Percentiles rank a stretch among this genome's conserved stretches.
Conservation (phyloP, 2,113 vertebrate genomes). For the Symphodus melops region DNA sequence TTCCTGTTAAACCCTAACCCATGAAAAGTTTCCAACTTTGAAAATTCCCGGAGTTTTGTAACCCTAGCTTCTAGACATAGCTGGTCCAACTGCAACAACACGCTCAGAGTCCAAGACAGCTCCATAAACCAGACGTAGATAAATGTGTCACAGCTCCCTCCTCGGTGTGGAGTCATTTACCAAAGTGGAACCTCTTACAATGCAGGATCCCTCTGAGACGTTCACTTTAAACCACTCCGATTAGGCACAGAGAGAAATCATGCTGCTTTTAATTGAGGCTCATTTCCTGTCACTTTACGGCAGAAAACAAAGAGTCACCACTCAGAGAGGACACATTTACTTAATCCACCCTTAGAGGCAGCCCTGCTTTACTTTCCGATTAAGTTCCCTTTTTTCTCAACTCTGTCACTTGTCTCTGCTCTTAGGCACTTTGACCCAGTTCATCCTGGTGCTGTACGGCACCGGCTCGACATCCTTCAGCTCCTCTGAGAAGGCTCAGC, state of each 20-base stretch:
- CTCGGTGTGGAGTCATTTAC: conserved; percentile 25
- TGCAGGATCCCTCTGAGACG: conserved; percentile 30
- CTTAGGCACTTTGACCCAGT: conserved; percentile 94
- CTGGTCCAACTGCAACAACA: background rate
- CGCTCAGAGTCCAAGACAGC: conserved; percentile 13
- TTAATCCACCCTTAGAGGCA: conserved; percentile 33
- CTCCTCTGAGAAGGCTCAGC: conserved; percentile 78
- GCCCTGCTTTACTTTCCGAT: conserved; percentile 23
- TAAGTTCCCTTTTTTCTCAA: conserved; percentile 31
- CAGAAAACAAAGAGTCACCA: conserved; percentile 31
- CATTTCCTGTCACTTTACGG: conserved; percentile 51
- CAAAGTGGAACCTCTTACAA: conserved; percentile 41
- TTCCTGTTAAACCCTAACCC: no score
- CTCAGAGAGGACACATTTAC: conserved; percentile 37
- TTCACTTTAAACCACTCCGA: conserved; percentile 43
- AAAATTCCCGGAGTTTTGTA: no score
- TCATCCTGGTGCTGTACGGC: conserved; percentile 92
- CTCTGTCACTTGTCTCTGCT: conserved; percentile 22
- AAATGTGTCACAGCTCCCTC: conserved; percentile 8
- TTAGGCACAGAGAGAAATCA: conserved; percentile 35
- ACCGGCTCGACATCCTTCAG: conserved; percentile 77
- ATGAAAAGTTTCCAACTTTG: no score
- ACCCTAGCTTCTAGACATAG: no score
- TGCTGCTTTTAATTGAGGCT: conserved; percentile 31
- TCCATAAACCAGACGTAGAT: conserved; percentile 12